phyloP scores from a whole-genome alignment of 2,797 vertebrate species.

The Anguilla anguilla region DNA sequence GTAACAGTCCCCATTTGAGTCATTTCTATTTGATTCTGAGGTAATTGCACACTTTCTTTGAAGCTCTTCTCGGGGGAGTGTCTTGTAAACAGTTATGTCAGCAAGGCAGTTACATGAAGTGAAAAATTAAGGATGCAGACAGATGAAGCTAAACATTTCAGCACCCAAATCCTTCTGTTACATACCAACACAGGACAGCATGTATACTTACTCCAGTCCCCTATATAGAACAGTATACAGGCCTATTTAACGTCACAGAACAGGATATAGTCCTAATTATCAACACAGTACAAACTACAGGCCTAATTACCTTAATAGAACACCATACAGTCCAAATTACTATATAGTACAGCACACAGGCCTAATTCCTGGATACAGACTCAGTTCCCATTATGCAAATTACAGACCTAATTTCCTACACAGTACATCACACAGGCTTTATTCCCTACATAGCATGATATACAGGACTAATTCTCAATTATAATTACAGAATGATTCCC shows the following conservation, averaged over 20 bases:
- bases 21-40: not conserved
- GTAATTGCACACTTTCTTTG: not conserved
- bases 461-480: not conserved
- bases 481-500: not conserved
- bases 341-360: no score
- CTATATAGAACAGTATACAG: not conserved
- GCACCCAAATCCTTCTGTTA: not conserved
- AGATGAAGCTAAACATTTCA: not conserved
- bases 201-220: not conserved
- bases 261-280: no score
- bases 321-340: no score
- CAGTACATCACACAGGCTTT: not conserved
- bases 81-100: not conserved
- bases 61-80: not conserved
- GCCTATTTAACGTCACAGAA: no score
- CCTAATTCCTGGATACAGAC: no score
- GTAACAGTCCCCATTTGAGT: not conserved
- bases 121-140: not conserved
- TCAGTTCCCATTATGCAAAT: not conserved
- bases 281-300: no score
- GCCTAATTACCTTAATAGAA: no score
- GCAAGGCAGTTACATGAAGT: not conserved
- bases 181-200: not conserved
- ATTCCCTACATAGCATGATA: not conserved
- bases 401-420: not conserved